phyloP scores from a whole-genome alignment of 2,797 vertebrate species.

The Spea hammondii region DNA sequence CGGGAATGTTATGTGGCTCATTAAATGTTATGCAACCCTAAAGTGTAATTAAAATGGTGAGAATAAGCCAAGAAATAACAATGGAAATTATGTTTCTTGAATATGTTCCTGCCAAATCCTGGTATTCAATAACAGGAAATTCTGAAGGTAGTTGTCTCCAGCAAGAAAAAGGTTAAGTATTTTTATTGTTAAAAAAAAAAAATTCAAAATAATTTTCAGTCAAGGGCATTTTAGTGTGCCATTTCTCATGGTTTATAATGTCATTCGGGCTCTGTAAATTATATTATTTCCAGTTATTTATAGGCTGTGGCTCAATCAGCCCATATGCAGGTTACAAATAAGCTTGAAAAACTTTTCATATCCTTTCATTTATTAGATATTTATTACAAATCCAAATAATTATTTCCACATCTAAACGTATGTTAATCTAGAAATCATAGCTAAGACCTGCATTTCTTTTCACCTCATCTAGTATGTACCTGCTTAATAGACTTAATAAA shows the following conservation, averaged over 20 bases:
- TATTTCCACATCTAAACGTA: slow-evolving; percentile 1
- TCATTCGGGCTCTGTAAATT: slow-evolving; percentile 44
- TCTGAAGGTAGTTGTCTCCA: background rate
- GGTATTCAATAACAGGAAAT: background rate
- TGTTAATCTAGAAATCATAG: slow-evolving; percentile 12
- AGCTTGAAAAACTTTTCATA: slow-evolving; percentile 8
- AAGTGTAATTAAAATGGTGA: too few relatives aligned
- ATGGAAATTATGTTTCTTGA: background rate
- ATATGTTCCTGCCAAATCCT: background rate
- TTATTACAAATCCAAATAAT: slow-evolving; percentile 27
- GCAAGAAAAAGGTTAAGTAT: slow-evolving; percentile 29
- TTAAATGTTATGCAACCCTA: too few relatives aligned
- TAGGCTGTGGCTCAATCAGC: slow-evolving; percentile 11
- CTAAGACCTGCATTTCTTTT: slow-evolving; percentile 21
- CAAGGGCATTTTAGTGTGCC: slow-evolving; percentile 48
- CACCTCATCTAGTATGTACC: too few relatives aligned
- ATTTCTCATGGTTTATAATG: slow-evolving; percentile 50
- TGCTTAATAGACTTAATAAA: too few relatives aligned
- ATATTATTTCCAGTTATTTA: slow-evolving; percentile 51
- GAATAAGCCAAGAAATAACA: too few relatives aligned
- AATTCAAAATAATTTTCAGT: slow-evolving; percentile 33
- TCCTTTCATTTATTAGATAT: slow-evolving; percentile 13
- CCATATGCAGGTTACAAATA: slow-evolving; percentile 33
- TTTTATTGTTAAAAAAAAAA: slow-evolving; percentile 25
- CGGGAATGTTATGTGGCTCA: too few relatives aligned